Conservation (phyloP, 2,113 vertebrate genomes). For the Protobothrops flavoviridis region DNA sequence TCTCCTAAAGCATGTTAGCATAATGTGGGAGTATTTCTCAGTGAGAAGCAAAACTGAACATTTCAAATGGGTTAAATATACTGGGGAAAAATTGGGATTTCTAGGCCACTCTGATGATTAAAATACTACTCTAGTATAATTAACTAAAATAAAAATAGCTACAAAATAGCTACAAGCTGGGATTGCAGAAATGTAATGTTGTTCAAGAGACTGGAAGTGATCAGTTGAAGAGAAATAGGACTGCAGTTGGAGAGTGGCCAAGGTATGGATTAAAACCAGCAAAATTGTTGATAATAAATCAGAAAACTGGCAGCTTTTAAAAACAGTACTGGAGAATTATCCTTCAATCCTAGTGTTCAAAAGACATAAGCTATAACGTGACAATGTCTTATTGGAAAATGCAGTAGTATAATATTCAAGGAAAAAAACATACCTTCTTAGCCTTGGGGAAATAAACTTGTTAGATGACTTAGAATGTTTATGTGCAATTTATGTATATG, state of each 20-base stretch:
- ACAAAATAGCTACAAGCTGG: neutral
- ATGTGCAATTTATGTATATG: constrained; percentile 22
- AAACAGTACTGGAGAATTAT: neutral
- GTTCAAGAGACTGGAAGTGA: neutral
- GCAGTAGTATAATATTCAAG: neutral
- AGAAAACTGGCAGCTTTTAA: neutral
- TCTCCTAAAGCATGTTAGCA: neutral
- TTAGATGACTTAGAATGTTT: constrained; percentile 30
- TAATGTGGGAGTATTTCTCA: neutral
- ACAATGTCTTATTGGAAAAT: neutral
- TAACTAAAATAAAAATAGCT: neutral
- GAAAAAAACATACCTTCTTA: neutral
- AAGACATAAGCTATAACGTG: neutral
- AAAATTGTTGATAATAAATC: neutral
- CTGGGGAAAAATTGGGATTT: neutral
- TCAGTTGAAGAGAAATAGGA: neutral
- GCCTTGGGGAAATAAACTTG: constrained; percentile 30
- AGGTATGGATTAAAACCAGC: neutral
- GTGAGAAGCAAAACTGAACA: neutral
- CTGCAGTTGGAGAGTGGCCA: neutral
- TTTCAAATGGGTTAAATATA: neutral
- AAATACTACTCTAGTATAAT: neutral
- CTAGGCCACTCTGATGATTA: neutral
- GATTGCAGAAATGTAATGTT: neutral
- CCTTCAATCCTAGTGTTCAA: neutral